Evolutionary conservation across 2,888 invertebrate species (phyloP).

Genomic region (Luperina testacea): DNA sequence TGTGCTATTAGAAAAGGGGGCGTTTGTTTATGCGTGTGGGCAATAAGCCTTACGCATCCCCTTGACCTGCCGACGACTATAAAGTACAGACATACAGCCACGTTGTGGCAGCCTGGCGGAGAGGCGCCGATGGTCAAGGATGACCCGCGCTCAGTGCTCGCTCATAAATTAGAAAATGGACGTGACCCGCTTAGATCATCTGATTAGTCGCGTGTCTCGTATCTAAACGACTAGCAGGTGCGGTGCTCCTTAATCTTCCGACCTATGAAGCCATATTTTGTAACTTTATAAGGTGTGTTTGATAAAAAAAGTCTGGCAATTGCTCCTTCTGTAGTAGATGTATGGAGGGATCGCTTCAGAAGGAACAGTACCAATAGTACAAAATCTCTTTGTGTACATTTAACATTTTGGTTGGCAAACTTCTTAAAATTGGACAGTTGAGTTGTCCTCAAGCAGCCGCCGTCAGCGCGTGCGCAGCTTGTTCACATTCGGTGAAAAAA

Average conservation of each 20-base stretch:
- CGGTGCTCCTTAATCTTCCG: neutral
- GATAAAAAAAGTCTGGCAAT: neutral
- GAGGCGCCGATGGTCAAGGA: slow-evolving; percentile 52
- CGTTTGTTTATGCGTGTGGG: slow-evolving; percentile 15
- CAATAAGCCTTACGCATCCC: slow-evolving; percentile 6
- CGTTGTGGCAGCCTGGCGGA: neutral
- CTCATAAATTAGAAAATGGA: slow-evolving; percentile 43
- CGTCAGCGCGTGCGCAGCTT: neutral
- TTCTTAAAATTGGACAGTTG: neutral
- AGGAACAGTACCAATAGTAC: neutral
- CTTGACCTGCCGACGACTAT: slow-evolving; percentile 51
- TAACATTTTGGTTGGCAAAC: neutral
- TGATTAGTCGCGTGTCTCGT: slow-evolving; percentile 37
- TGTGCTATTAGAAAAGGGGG: slow-evolving; percentile 16
- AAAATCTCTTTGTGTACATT: too few relatives aligned
- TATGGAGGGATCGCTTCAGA: neutral
- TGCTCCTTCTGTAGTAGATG: neutral
- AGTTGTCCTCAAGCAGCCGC: neutral
- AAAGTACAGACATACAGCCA: neutral
- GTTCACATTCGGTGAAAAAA: slow-evolving; percentile 18
- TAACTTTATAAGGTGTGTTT: neutral
- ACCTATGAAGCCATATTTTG: neutral
- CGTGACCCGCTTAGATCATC: slow-evolving; percentile 54
- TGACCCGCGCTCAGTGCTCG: slow-evolving; percentile 11
- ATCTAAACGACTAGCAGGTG: slow-evolving; percentile 27